Evolutionary conservation across 2,888 invertebrate genomes (phyloP), one percentile per base, ranked within the genome.

Genomic region (Neoitamus cyanurus): DNA sequence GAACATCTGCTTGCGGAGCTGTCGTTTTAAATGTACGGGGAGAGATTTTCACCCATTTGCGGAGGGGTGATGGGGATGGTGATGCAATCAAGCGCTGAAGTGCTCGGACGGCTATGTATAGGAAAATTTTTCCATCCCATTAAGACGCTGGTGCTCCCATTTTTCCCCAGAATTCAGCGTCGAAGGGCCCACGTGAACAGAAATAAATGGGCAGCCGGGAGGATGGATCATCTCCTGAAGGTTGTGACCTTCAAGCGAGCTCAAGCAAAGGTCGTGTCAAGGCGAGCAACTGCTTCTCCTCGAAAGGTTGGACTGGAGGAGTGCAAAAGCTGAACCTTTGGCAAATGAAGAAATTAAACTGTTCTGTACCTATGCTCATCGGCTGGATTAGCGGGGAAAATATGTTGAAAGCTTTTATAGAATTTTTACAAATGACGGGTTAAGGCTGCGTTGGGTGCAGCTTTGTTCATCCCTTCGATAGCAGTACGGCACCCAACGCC

Each of bases 261-360:
- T 70, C 31, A 70, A 13, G 70, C 34, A 70, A 70, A 70, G 70
- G 70, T 70, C 70, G 34, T 30, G 70, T 70, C 70, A 70, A 70
- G 70, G 70, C 70, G 31, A 70, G 15, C 70, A 20, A 58, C 3
- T 20, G 58, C 58, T 58, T 6, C 58, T 58, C 58, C 58, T 58
- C 20, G 20, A 7, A 3, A 20, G 11, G 25, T 58, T 0, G 20
- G 58, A 7, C 20, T 15, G 20, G 58, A 58, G 58, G 25, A 4
- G 58, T 15, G 58, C 58, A 58, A 42, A 42, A 42, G 42, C 42
- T 25, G 25, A 58, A 58, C 58, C 7, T 42, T 69, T 69, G 13
- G 15, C 69, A 70, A 70, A 70, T 70, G 30, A 13, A 30, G 31
- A n/a, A 58, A 58, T 58, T 58, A 58, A 58, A 20, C 58, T 25